A percentile compares a stretch with the other conserved stretches of the same genome.
Evolutionary conservation across 2,113 vertebrate species (phyloP).

Genomic region (Pycnonotus jocosus): DNA sequence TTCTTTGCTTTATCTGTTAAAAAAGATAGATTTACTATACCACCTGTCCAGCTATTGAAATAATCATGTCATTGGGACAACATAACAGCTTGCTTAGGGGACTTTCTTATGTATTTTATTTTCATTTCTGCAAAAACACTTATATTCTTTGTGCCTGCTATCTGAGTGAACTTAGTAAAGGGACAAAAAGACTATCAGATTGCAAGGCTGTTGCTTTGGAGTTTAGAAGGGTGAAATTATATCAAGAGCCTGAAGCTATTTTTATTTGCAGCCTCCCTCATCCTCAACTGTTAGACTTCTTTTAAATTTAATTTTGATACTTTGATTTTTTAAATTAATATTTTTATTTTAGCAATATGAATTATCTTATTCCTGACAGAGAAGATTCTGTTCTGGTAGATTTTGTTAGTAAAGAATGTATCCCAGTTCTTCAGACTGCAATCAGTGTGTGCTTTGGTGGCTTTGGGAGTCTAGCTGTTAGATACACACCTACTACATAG

Average conservation of each 20-base stretch:
- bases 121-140: constrained; percentile 31
- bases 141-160: background rate
- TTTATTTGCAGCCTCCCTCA: background rate
- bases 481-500: background rate
- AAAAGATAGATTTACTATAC: background rate
- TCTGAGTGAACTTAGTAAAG: background rate
- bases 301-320: background rate
- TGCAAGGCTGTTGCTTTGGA: background rate
- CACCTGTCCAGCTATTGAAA: background rate
- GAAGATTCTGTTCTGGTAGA: background rate
- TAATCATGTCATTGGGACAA: background rate
- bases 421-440: background rate
- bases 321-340: background rate
- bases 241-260: background rate
- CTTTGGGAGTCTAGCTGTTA: background rate
- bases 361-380: background rate
- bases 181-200: background rate
- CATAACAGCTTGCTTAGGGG: background rate
- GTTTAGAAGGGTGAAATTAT: background rate
- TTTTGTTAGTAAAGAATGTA: background rate
- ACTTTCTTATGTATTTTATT: constrained; percentile 26
- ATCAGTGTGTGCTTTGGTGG: background rate
- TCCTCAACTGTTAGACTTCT: background rate
- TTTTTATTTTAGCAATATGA: background rate
- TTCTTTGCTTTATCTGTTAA: background rate